Evolutionary conservation across 2,888 invertebrate genomes (phyloP).

Genomic region (Leucoptera coffeella): DNA sequence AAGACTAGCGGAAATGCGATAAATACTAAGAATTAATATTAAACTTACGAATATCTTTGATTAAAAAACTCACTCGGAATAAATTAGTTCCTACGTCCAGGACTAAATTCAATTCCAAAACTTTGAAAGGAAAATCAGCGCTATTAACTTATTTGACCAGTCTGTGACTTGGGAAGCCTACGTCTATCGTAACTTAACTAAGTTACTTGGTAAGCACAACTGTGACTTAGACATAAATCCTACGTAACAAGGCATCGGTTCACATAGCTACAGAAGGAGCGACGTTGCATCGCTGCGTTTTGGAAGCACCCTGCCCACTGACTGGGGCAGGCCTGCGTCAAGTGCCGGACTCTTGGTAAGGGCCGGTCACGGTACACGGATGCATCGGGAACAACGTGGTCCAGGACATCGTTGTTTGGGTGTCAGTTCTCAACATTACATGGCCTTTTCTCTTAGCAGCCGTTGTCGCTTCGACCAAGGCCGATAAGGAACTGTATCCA

Average conservation of each 20-base stretch:
- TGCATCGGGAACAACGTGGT: conserved; percentile 84
- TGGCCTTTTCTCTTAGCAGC: conserved; percentile 31
- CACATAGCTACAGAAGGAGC: conserved; percentile 18
- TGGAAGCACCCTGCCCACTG: conserved; percentile 12
- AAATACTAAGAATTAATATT: conserved; percentile 44
- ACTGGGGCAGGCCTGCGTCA: conserved; percentile 27
- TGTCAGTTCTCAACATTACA: conserved; percentile 53
- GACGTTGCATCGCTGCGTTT: conserved; percentile 12
- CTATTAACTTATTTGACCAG: conserved; percentile 17
- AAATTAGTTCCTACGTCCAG: conserved; percentile 18
- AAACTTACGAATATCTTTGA: conserved; percentile 48
- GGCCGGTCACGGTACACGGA: conserved; percentile 79
- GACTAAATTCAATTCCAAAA: conserved; percentile 36
- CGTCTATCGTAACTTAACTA: too few species aligned
- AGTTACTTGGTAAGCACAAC: conserved; percentile 18
- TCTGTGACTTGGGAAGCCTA: conserved; percentile 6
- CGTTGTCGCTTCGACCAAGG: conserved; percentile 29
- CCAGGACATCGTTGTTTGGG: conserved; percentile 76
- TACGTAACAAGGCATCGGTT: conserved; percentile 16
- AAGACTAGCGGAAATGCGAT: conserved; percentile 53
- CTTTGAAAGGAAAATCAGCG: background rate
- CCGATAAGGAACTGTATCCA: conserved; percentile 25
- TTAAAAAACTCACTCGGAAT: conserved; percentile 46
- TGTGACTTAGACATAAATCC: too few species aligned
- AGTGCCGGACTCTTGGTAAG: conserved; percentile 65